Evolutionary conservation across 2,888 invertebrate genomes (phyloP).

Genomic region (Drosophila affinis): DNA sequence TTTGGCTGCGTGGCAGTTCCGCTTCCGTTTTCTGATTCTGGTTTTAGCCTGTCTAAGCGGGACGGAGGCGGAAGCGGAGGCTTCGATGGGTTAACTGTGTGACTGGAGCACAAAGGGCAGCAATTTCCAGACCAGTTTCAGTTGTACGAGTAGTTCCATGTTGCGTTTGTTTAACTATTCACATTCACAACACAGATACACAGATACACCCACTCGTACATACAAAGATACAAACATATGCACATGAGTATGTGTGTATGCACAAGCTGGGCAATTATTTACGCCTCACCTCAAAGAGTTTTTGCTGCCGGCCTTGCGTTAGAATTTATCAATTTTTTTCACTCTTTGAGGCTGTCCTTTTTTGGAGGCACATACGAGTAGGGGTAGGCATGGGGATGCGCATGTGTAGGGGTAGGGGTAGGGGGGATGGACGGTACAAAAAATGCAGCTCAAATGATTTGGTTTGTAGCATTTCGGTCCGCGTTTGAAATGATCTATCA

Average conservation of each 20-base stretch:
- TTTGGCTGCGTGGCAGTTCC: constrained; percentile 15
- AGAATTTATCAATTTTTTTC: constrained; percentile 32
- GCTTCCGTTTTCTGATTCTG: constrained; percentile 42
- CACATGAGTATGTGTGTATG: background rate
- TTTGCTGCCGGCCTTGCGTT: constrained; percentile 46
- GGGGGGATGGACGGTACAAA: background rate
- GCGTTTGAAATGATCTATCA: constrained; percentile 17
- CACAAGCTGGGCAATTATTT: constrained; percentile 47
- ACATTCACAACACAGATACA: constrained; percentile 23
- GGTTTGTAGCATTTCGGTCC: constrained; percentile 20
- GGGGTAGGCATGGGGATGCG: too few species aligned
- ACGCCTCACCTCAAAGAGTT: constrained; percentile 66
- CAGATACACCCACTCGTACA: constrained; percentile 8
- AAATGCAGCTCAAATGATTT: constrained; percentile 31
- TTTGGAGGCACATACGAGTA: background rate
- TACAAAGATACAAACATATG: background rate
- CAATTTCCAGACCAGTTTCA: constrained; percentile 53
- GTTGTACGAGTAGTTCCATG: constrained; percentile 58
- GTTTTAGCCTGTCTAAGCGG: constrained; percentile 27
- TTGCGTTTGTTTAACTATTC: constrained; percentile 62
- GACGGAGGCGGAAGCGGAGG: constrained; percentile 5
- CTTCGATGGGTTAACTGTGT: constrained; percentile 53
- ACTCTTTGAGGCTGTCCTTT: constrained; percentile 2
- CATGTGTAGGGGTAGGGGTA: too few species aligned
- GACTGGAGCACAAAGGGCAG: constrained; percentile 61